phyloP scores from a whole-genome alignment of 37 sponge, comb jelly and placozoan species.

The Geodia barretti region DNA sequence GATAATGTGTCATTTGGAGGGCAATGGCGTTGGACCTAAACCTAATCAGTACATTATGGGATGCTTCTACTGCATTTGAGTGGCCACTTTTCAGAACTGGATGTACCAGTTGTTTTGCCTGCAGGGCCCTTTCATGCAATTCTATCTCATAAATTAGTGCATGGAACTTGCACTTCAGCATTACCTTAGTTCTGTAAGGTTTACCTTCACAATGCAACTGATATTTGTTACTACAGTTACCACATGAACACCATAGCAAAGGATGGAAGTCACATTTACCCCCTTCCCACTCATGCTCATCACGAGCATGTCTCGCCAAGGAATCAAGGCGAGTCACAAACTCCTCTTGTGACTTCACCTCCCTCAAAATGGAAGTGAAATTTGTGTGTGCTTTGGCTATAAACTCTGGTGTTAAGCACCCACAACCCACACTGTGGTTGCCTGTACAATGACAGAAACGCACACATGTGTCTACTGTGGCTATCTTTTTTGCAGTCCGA shows the following conservation, averaged over 20 bases:
- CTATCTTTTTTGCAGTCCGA: not conserved
- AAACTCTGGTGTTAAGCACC: slow-evolving; percentile 32
- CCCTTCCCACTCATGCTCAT: slow-evolving; percentile 21
- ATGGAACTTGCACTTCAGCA: slow-evolving; percentile 21
- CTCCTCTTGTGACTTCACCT: slow-evolving; percentile 1
- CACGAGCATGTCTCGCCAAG: slow-evolving; percentile 46
- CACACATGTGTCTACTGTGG: no score
- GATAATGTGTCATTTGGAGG: slow-evolving; percentile 6
- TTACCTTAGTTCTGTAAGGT: slow-evolving; percentile 2
- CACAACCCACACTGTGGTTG: slow-evolving; percentile 17
- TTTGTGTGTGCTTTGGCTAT: slow-evolving; percentile 23
- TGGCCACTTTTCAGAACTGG: slow-evolving; percentile 16
- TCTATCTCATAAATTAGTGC: slow-evolving; percentile 37
- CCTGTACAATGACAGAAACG: not conserved
- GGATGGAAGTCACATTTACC: slow-evolving; percentile 57
- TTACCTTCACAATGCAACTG: slow-evolving; percentile 26
- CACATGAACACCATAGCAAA: slow-evolving; percentile 6
- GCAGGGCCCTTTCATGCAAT: slow-evolving; percentile 7
- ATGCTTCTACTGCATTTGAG: slow-evolving; percentile 23
- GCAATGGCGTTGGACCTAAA: slow-evolving; percentile 7
- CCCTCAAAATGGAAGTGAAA: not conserved
- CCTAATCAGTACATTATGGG: slow-evolving; percentile 16
- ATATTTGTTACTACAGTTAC: slow-evolving; percentile 12
- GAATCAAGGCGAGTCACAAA: slow-evolving; percentile 12
- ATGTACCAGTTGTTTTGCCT: not conserved